Evolutionary conservation across 2,888 invertebrate genomes (phyloP), one percentile per base, ranked within the genome.

Genomic region (Agapetus fuscipes): DNA sequence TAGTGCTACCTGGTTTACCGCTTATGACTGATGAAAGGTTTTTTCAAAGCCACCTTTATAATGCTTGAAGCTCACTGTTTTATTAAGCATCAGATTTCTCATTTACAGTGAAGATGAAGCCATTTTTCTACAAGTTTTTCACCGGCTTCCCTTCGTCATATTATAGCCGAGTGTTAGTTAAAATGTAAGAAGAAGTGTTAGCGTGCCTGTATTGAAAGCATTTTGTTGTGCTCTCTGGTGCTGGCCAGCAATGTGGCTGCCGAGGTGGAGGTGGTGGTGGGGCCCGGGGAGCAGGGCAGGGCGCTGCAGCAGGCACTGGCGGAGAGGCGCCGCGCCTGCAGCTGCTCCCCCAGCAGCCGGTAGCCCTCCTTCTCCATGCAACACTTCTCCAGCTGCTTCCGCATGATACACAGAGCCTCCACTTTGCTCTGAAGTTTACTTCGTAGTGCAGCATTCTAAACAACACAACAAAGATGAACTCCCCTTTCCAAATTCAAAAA

Each of bases 381-480:
- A 56, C 82, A 84, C 59, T 81, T 78, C 51, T 85, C 83, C 41
- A 89, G 59, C 54, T 88, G 86, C 52, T 76, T 74, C 45, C 78
- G 81, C 56, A 89, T 67, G 44, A 87, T 83, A n/a, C 79, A 64
- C 25, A 90, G 58, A 2, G 88, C 88, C 60, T 88, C 87, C 35
- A 82, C 72, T 60, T 90, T 89, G 54, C 86, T 82, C 54, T 84
- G 80, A 16, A 88, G 62, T 59, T 86, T 87, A 46, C 81, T 74
- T 54, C 76, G 74, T 12, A 80, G 57, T 2, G 76, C 77, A 7
- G 74, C 72, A 50, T 75, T 75, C 78, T 79, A 48, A 49, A 37
- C 24, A 26, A 28, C 10, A 35, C 44, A 20, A 41, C 11, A 37
- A 55, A 58, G 11, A 34, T 29, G n/a, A n/a, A n/a, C n/a, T n/a